Conservation (phyloP, 2,888 invertebrate genomes). For the Netelia inedita region DNA sequence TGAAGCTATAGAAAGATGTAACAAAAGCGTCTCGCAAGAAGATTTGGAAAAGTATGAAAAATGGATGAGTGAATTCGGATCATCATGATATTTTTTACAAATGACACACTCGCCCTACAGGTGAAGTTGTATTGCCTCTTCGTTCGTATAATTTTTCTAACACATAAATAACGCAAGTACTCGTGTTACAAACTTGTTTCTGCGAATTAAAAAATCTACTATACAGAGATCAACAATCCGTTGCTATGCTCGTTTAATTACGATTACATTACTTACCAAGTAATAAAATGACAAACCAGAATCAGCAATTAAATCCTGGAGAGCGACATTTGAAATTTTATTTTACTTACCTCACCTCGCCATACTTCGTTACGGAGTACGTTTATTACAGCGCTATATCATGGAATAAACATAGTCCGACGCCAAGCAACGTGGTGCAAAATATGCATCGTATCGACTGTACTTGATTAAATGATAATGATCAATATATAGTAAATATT, state of each 20-base stretch:
- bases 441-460: no score
- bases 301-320: no score
- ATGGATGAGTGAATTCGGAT: slow-evolving; percentile 99
- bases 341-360: no score
- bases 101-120: neutral
- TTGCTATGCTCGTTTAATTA: neutral
- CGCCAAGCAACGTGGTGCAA: no score
- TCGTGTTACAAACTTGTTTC: neutral
- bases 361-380: no score
- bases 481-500: no score
- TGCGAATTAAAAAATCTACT: neutral
- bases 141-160: neutral
- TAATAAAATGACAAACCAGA: neutral
- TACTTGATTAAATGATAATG: no score
- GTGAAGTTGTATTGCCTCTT: neutral
- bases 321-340: no score
- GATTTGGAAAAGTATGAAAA: slow-evolving; percentile 98
- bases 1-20: slow-evolving; percentile 97
- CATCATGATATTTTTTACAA: slow-evolving; percentile 89
- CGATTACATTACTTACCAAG: neutral
- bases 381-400: no score
- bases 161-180: neutral
- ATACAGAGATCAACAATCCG: neutral
- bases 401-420: no score
- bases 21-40: slow-evolving; percentile 97